Base-by-base conservation (phyloP, 2,888 invertebrate genomes). In the Andrena hattorfiana region DNA sequence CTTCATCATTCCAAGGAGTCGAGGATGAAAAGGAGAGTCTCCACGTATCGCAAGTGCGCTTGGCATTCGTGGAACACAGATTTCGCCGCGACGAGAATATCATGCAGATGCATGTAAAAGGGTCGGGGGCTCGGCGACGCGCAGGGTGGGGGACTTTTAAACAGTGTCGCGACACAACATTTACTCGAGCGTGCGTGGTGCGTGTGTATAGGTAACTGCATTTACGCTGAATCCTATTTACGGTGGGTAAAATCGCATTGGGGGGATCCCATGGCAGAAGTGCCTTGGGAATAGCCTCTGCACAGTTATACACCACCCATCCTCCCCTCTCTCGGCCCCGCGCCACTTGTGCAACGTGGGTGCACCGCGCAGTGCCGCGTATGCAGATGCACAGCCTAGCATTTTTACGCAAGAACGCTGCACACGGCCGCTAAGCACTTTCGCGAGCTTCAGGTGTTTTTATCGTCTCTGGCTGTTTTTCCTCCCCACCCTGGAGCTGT, bases 221-320 rank as follows among this genome's bases (percentile, higher is more conserved):
- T 91, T 90, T 89, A 87, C 87, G 78, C 76, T 79, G 83, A 88
- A 90, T 90, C 88, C 88, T 87, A 90, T 91, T 91, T 89, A 86
- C 87, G 81, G 67, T 75, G 82, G 80, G 82, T 74, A 84, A 85
- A 90, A 89, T 85, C 85, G 88, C 85, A 87, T 88, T 76, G 79
- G 75, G 71, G 72, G 79, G 69, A 84, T 85, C 83, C 85, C 83
- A 72, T 84, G 85, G 84, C 86, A 82, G 79, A 85, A 86, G 86
- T 81, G 76, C 81, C 89, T 88, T 82, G 89, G 85, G 88, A 88
- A 85, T 89, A 84, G 87, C 84, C 84, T 83, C 66, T 64, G 84
- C 81, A 75, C 84, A 75, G 85, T 86, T 87, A 82, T 83, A 86
- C 81, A 77, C 81, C 68, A 67, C 83, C 42, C 63, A 20, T 72